Evolutionary conservation across 2,797 vertebrate genomes (phyloP), one percentile per base, ranked within the genome.

Genomic region (Aldrovandia affinis): DNA sequence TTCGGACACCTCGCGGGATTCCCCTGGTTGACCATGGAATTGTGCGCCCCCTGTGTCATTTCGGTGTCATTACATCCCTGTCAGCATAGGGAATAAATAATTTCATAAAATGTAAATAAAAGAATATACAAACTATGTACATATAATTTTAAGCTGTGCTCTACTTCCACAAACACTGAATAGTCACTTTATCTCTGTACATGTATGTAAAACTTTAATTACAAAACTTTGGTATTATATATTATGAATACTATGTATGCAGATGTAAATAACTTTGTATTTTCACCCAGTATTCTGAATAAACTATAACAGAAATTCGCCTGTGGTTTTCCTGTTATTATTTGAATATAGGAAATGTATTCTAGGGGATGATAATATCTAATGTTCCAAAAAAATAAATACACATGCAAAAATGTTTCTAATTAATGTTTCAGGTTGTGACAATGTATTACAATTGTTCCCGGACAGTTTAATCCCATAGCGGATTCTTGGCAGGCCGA

Each of bases 131-230:
- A 87, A 81, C 50, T 90, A 85, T 89, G 89, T 92, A 90, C 88
- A 92, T 91, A 91, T 87, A 81, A 85, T 86, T 87, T 87, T 88
- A 89, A 94, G 73, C 90, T 89, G 85, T 88, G 86, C 73, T 91
- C 89, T 90, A 93, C 86, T 90, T 84, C 85, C 89, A 91, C 88
- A 92, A 88, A 87, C 82, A 91, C 85, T 90, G 82, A 89, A 88
- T 90, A 85, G 92, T 93, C 94, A 94, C 94, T 95, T 95, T 95
- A 95, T 92, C 88, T 91, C 87, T 90, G 81, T 90, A 90, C 86
- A 88, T 91, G 84, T 89, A 92, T 85, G 88, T 88, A 88, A 87
- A 88, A 89, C 84, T 80, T 91, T 87, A 86, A 89, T 78, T 86
- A 88, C 85, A 89, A 91, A 87, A 88, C 84, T 84, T 80, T 87